Evolutionary conservation across 2,113 vertebrate genomes (phyloP), one percentile per base, ranked within the genome.

Genomic region (Myotis davidii): DNA sequence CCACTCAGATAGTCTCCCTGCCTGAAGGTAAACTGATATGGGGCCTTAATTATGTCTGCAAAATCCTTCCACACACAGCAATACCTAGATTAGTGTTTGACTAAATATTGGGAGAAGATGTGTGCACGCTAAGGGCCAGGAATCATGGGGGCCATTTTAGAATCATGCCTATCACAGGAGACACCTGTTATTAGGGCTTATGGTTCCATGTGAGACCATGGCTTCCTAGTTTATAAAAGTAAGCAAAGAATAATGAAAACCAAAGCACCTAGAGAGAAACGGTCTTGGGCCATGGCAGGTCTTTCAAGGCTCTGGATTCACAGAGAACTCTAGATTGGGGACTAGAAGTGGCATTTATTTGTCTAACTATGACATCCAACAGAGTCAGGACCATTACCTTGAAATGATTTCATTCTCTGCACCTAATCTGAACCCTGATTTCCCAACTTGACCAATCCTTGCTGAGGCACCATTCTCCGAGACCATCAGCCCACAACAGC

Each of bases 1-100:
- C 37, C 17, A 73, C 52, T 32, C 45, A 29, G 88, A 73, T 67
- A 82, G 48, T 78, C 50, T 90, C 73, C 21, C 14, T 85, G n/a
- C 42, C 61, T 91, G 54, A 72, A 70, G 4, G 67, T 42, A 78
- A 91, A 83, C 34, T 85, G 54, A 94, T 9, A 42, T 85, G 34
- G 34, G 25, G 7, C 14, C n/a, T 88, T 85, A 65, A 77, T 54
- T 56, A 42, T 37, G 78, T 48, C 37, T 69, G 39, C 27, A 85
- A 96, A 96, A 42, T 88, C 54, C n/a, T 81, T 77, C 65, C 50
- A 32, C 6, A 88, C 50, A 27, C 6, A 88, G 82, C 27, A 78
- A 59, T 50, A 25, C n/a, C 56, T 76, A 59, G 37, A 39, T 61
- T 42, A 89, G n/a, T 27, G 1, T 32, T 65, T 83, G 39, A 64